Evolutionary conservation across 2,113 vertebrate genomes (phyloP), one percentile per base, ranked within the genome.

Genomic region (Parus major): DNA sequence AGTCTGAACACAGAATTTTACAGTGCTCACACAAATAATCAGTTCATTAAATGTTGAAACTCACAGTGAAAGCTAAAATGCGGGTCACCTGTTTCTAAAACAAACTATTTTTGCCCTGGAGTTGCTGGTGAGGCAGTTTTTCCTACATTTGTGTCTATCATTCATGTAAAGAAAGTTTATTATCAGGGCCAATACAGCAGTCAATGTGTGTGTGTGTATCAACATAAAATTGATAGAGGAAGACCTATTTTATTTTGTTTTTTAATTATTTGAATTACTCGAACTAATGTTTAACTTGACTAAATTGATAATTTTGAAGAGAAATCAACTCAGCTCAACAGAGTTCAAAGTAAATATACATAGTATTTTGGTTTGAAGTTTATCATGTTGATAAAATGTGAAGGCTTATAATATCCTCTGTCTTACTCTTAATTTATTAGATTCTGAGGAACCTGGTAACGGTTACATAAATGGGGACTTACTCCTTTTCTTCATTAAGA

Each of bases 11-110:
- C 0, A 5, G 91, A 61, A 55, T 9, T 97, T 97, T 91, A 55
- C 39, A 66, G 41, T 70, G 46, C 24, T 73, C 68, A 92, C 33
- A 90, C 41, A 97, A 89, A 95, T 94, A 95, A 95, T 97, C 78
- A 88, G 66, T 69, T 92, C 69, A 97, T 97, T 97, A 95, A 95
- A 96, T 95, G 95, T 91, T 77, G 52, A 95, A 95, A 95, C 55
- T 88, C 61, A 85, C 46, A 42, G 57, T 78, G 31, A 59, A 92
- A 91, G 46, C 41, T 66, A 84, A 97, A 96, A 92, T 78, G 49
- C 68, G 81, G 49, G 47, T 92, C 53, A 96, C 21, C 10, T 82
- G 61, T 91, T 92, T 92, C 83, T 88, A 65, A 92, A 94, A 90
- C 77, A n/a, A 23, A 41, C 0, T 23, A 85, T 82, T 93, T 95